Percentiles rank a stretch among this genome's conserved stretches.
Evolutionary conservation across 1,140 invertebrate genomes (phyloP).

Genomic region (Sinella curviseta): DNA sequence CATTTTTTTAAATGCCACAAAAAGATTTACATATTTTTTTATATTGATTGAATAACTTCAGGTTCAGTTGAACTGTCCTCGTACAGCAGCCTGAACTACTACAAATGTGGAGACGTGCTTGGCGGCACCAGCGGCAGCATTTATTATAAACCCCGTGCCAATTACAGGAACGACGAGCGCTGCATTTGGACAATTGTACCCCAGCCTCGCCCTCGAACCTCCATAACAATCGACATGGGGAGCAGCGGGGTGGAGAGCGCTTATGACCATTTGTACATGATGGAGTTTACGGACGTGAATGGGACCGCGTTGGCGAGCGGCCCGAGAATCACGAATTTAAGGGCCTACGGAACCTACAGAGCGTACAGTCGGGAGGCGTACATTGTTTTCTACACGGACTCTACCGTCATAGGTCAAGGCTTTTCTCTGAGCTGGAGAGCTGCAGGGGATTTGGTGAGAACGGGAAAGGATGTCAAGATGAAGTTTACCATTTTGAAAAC

Average conservation of each 20-base stretch:
- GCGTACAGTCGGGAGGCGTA: not conserved
- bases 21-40: not conserved
- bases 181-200: conserved; percentile 9
- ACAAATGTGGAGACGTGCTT: conserved; percentile 3
- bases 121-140: not conserved
- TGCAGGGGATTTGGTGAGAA: not conserved
- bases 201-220: not conserved
- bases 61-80: too few species aligned
- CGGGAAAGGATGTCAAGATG: not conserved
- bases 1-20: not conserved
- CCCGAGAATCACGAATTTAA: not conserved
- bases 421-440: not conserved
- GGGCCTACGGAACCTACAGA: not conserved
- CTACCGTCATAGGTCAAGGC: not conserved
- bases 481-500: not conserved
- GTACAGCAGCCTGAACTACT: not conserved
- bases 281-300: conserved; percentile 2
- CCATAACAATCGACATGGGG: not conserved
- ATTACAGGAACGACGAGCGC: not conserved
- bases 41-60: not conserved
- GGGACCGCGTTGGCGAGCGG: not conserved
- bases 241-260: not conserved
- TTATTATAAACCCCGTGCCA: not conserved
- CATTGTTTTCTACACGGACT: conserved; percentile 8
- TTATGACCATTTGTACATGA: conserved; percentile 15